Conservation (phyloP, 2,888 invertebrate species). For the Ceraclea dissimilis region DNA sequence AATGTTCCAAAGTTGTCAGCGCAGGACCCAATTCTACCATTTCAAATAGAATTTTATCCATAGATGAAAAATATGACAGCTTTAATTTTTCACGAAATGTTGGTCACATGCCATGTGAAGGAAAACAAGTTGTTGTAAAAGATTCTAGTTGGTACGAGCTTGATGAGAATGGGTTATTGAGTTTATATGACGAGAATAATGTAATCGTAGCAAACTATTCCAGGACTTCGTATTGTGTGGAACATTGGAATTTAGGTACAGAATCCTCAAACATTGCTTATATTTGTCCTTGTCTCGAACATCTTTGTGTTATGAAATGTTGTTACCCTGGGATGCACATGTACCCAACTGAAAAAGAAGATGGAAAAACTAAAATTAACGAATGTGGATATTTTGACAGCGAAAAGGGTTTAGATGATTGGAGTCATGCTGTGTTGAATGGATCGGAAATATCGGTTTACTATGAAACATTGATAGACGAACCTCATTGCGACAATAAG, state of each 20-base stretch:
- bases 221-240: conserved; percentile 17
- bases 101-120: conserved; percentile 12
- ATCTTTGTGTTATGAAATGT: conserved; percentile 21
- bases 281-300: conserved; percentile 20
- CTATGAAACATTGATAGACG: conserved; percentile 5
- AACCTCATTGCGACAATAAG: background rate
- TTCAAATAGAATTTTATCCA: conserved; percentile 1
- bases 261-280: conserved; percentile 10
- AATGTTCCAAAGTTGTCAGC: conserved; percentile 9
- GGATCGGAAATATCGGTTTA: conserved; percentile 7
- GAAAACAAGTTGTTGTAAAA: background rate
- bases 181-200: conserved; percentile 7
- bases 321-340: conserved; percentile 11
- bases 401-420: conserved; percentile 6
- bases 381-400: conserved; percentile 10
- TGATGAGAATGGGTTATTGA: conserved; percentile 11
- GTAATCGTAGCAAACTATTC: conserved; percentile 8
- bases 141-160: conserved; percentile 9
- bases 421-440: conserved; percentile 10
- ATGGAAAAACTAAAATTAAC: background rate
- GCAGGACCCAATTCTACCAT: background rate
- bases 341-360: background rate
- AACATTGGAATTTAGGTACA: conserved; percentile 7
- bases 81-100: conserved; percentile 12
- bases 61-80: conserved; percentile 10